Conservation (phyloP, 1,140 invertebrate genomes). For the Hylaeus anthracinus region DNA sequence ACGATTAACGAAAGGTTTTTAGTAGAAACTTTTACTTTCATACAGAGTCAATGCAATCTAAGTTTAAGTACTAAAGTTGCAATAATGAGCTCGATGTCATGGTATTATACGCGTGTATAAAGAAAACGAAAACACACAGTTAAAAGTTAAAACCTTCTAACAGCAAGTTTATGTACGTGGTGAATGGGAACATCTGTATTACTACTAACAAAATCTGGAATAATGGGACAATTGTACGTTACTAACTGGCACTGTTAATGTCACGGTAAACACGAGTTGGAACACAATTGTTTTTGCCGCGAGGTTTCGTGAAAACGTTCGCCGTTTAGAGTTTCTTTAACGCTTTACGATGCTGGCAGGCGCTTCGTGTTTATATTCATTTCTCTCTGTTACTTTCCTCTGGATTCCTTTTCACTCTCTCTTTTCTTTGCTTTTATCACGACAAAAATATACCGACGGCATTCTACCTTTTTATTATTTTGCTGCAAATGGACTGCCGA, state of each 20-base stretch:
- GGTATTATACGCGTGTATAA: not conserved
- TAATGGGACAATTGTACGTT: slow-evolving; percentile 5
- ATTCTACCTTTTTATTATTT: not conserved
- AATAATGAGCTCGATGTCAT: not conserved
- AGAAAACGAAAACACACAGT: not conserved
- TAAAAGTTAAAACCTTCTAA: not conserved
- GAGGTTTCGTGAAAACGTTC: not conserved
- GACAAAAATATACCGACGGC: too few relatives aligned
- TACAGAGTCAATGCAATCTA: too few relatives aligned
- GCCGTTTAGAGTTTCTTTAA: slow-evolving; percentile 4
- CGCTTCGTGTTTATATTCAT: slow-evolving; percentile 1
- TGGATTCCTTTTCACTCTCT: not conserved
- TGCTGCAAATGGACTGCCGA: not conserved
- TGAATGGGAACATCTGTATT: slow-evolving; percentile 50
- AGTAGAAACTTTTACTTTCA: too few relatives aligned
- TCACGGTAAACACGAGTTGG: not conserved
- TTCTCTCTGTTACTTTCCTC: not conserved
- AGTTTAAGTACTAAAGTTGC: not conserved
- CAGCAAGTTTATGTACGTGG: slow-evolving; percentile 31
- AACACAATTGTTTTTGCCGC: not conserved
- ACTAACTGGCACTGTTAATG: slow-evolving; percentile 22
- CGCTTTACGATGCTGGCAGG: slow-evolving; percentile 13
- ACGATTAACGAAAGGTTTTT: too few relatives aligned
- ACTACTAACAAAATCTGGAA: slow-evolving; percentile 26
- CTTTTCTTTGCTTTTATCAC: not conserved